A percentile compares a stretch with the other conserved stretches of the same genome.
Evolutionary conservation across 1,140 invertebrate species (phyloP).

Genomic region (Galleria mellonella): DNA sequence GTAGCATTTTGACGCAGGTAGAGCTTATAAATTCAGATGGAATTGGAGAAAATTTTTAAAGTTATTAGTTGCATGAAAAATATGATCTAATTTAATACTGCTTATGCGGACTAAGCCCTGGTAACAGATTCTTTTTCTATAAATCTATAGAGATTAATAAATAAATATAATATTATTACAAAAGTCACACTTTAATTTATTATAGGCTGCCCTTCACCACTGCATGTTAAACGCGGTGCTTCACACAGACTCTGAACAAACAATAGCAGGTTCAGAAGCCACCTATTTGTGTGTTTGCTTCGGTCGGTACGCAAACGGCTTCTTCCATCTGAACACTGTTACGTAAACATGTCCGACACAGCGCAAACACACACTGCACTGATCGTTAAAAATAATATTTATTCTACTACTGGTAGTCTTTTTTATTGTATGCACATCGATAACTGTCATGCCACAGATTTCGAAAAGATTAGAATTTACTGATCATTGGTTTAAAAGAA

Average conservation of each 20-base stretch:
- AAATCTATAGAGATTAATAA: no score
- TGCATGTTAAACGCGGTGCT: slow-evolving; percentile 23
- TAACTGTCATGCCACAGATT: slow-evolving; percentile 11
- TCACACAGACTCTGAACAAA: slow-evolving; percentile 35
- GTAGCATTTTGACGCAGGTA: no score
- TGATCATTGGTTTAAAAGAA: no score
- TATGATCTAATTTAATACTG: no score
- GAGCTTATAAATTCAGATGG: no score
- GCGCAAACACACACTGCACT: slow-evolving; percentile 54
- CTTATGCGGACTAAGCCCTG: no score
- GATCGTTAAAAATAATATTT: slow-evolving; percentile 72
- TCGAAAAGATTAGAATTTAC: neutral
- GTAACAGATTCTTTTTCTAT: no score
- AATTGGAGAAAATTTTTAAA: no score
- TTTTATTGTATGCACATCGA: slow-evolving; percentile 19
- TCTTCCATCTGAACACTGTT: slow-evolving; percentile 49
- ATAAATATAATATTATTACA: no score
- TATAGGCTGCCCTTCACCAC: slow-evolving; percentile 7
- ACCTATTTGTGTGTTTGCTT: slow-evolving; percentile 35
- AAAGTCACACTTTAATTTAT: no score
- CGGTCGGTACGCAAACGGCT: slow-evolving; percentile 11
- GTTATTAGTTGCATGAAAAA: no score
- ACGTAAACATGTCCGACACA: slow-evolving; percentile 67
- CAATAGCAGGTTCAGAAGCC: slow-evolving; percentile 40
- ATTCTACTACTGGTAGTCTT: slow-evolving; percentile 42